Percentiles rank a stretch among this genome's conserved stretches.
Conservation (phyloP, 2,113 vertebrate species). For the Loxodonta africana region DNA sequence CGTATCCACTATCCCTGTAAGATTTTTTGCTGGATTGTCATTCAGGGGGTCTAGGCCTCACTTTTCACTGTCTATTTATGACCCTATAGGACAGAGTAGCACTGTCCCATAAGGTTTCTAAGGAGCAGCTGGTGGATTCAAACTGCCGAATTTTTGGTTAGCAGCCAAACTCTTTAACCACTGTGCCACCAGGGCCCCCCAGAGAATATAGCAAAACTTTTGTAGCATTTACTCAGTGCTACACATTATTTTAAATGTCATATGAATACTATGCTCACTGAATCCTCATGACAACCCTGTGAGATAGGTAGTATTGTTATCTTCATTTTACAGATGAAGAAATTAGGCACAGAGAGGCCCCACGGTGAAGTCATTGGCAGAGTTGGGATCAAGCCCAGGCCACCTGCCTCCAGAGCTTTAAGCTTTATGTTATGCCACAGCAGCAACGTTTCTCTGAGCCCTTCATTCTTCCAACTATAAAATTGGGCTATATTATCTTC, state of each 20-base stretch:
- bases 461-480: neutral
- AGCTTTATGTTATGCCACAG: fast-evolving
- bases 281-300: neutral
- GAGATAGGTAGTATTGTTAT: neutral
- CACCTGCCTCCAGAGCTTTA: neutral
- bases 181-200: too few species aligned
- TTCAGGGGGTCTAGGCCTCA: neutral
- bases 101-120: too few species aligned
- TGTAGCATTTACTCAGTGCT: neutral
- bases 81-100: too few species aligned
- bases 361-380: neutral
- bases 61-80: neutral
- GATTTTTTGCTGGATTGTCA: neutral
- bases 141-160: too few species aligned
- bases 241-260: neutral
- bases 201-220: neutral
- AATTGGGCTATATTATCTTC: neutral
- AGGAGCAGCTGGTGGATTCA: too few species aligned
- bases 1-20: neutral
- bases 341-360: neutral
- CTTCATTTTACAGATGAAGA: neutral
- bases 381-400: neutral
- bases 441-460: neutral
- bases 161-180: too few species aligned
- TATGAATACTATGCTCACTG: neutral